Conservation (phyloP, 1,140 invertebrate species). For the Bombus difficillimus region DNA sequence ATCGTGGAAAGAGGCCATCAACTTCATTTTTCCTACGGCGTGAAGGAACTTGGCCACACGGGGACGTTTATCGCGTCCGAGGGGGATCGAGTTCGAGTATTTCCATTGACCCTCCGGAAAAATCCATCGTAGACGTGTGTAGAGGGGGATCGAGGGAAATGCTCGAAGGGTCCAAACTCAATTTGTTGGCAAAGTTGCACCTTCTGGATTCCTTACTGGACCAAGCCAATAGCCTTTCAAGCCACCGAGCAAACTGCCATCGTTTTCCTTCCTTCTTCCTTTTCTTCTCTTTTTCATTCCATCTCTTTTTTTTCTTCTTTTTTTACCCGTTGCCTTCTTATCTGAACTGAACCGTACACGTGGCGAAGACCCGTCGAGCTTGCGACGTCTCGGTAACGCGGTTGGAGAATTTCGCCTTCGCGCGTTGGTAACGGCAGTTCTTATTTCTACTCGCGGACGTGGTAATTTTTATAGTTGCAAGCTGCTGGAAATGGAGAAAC, state of each 20-base stretch:
- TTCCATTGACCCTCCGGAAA: constrained; percentile 53
- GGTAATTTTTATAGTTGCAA: no score
- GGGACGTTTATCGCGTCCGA: constrained; percentile 25
- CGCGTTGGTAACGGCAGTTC: background rate
- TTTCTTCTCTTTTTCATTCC: no score
- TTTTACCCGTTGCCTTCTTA: background rate
- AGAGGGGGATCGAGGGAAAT: background rate
- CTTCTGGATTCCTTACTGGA: constrained; percentile 26
- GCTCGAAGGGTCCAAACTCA: constrained; percentile 43
- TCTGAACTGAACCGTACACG: background rate
- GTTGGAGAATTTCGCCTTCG: background rate
- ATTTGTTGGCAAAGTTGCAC: constrained; percentile 55
- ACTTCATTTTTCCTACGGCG: background rate
- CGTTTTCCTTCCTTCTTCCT: background rate
- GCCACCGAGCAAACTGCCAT: constrained; percentile 6
- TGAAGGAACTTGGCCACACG: background rate
- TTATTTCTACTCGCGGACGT: no score
- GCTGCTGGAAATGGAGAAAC: background rate
- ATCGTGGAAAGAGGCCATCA: background rate
- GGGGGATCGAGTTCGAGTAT: constrained; percentile 30
- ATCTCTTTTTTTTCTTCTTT: no score
- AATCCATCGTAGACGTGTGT: constrained; percentile 27
- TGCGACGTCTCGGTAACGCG: background rate
- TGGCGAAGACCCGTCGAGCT: background rate
- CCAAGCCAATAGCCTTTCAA: constrained; percentile 37